A percentile compares a stretch with the other conserved stretches of the same genome.
These are phyloP conservation scores for Esox lucius DNA, from an alignment of 2,797 vertebrate species.

Conservation along the genomic window DNA sequence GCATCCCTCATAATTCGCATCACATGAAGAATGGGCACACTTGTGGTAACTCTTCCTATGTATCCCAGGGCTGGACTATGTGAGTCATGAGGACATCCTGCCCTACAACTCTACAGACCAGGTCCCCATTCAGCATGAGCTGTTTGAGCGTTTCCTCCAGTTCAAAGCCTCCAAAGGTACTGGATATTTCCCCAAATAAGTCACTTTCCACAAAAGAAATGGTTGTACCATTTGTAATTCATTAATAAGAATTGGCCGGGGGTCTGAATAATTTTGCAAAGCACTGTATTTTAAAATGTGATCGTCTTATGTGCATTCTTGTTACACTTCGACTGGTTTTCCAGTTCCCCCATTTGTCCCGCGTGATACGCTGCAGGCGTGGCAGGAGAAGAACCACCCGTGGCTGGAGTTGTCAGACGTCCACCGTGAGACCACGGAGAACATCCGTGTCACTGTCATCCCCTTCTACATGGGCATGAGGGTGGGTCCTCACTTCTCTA, in stretches of 20 bases:
- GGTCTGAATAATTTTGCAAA: too few species aligned
- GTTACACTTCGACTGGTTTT: not conserved
- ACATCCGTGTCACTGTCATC: slow-evolving; percentile 86
- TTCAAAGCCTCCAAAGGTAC: slow-evolving; percentile 84
- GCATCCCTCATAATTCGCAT: not conserved
- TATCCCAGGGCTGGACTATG: slow-evolving; percentile 82
- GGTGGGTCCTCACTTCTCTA: slow-evolving; percentile 55
- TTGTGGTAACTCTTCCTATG: slow-evolving; percentile 6
- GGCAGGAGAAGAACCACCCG: slow-evolving; percentile 89
- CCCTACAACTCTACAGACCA: slow-evolving; percentile 86
- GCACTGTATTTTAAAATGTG: not conserved
- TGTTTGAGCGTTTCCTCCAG: slow-evolving; percentile 85
- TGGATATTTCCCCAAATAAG: too few species aligned
- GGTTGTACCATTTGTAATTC: too few species aligned
- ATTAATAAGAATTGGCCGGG: too few species aligned
- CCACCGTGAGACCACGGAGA: slow-evolving; percentile 86
- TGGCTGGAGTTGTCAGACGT: slow-evolving; percentile 88
- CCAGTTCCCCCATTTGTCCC: slow-evolving; percentile 80
- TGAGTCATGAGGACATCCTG: slow-evolving; percentile 88
- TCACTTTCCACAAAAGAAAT: not conserved
- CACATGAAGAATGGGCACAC: not conserved
- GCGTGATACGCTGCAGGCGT: slow-evolving; percentile 80
- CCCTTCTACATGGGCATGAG: slow-evolving; percentile 91
- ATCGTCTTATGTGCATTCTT: too few species aligned
- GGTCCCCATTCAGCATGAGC: slow-evolving; percentile 86